Percentiles rank a stretch among this genome's conserved stretches.
Evolutionary conservation across 2,888 invertebrate genomes (phyloP).

Genomic region (Sturmia bella): DNA sequence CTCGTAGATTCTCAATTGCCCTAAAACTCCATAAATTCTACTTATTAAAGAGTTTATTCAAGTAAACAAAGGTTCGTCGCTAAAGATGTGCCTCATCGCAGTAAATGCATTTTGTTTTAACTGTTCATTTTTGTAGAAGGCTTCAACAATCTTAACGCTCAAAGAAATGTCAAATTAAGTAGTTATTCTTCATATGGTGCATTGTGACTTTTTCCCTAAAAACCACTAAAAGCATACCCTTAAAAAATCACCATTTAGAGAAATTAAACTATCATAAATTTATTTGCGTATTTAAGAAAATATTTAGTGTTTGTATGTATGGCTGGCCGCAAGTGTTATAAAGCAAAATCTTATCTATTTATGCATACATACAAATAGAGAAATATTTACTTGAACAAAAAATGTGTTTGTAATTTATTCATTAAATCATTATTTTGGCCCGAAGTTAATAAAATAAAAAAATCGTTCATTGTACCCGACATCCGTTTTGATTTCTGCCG

Average conservation of each 20-base stretch:
- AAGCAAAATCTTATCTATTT: background rate
- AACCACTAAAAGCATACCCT: background rate
- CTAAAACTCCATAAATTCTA: too few species aligned
- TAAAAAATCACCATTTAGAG: background rate
- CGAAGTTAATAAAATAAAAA: conserved; percentile 58
- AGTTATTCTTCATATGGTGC: too few species aligned
- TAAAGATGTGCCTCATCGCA: too few species aligned
- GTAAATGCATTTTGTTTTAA: too few species aligned
- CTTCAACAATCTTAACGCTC: too few species aligned
- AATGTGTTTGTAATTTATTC: background rate
- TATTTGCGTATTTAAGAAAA: too few species aligned
- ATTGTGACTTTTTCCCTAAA: too few species aligned
- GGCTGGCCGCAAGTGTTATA: background rate
- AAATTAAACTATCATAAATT: background rate
- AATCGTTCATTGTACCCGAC: conserved; percentile 53
- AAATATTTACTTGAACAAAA: background rate
- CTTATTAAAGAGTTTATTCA: too few species aligned
- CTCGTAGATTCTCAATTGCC: too few species aligned
- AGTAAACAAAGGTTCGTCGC: too few species aligned
- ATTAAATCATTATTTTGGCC: conserved; percentile 37
- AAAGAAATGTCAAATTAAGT: too few species aligned
- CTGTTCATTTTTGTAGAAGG: too few species aligned
- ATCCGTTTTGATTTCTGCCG: conserved; percentile 44
- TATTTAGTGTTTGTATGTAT: background rate
- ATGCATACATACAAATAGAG: background rate